phyloP scores from a whole-genome alignment of 2,888 invertebrate genomes.

The Luperina nickerlii region DNA sequence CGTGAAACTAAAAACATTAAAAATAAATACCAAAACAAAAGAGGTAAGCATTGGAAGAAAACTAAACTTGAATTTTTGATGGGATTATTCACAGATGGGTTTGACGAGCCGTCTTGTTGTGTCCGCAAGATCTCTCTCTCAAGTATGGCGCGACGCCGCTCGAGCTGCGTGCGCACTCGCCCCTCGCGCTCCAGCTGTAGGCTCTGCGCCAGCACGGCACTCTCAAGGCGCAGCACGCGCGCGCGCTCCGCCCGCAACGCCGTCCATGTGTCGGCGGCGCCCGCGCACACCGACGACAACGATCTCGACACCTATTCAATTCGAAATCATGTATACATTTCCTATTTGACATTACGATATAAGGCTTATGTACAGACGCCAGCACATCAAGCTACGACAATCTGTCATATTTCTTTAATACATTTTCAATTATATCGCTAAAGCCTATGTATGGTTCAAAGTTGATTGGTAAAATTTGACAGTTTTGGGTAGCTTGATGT shows the following conservation, averaged over 20 bases:
- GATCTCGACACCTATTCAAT: conserved; percentile 78
- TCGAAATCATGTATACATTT: background rate
- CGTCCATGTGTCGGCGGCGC: conserved; percentile 84
- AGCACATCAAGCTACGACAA: no score
- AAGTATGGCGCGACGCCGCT: conserved; percentile 80
- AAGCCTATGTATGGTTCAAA: no score
- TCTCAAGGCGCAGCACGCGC: conserved; percentile 83
- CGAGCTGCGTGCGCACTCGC: conserved; percentile 83
- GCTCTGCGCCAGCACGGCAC: conserved; percentile 83
- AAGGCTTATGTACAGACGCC: no score
- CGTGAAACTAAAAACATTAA: conserved; percentile 14
- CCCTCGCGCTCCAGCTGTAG: conserved; percentile 83
- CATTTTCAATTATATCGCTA: no score
- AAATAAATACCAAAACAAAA: conserved; percentile 20
- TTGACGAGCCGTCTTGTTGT: conserved; percentile 65
- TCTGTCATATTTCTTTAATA: no score
- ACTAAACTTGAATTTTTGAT: conserved; percentile 74
- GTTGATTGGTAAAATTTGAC: no score
- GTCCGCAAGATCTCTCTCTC: conserved; percentile 80
- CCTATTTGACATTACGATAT: background rate
- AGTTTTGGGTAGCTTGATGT: no score
- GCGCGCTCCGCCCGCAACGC: conserved; percentile 83
- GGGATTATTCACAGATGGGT: conserved; percentile 55
- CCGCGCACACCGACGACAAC: conserved; percentile 79
- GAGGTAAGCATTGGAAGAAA: conserved; percentile 50